Conservation (phyloP, 2,113 vertebrate genomes). For the Petaurus breviceps region DNA sequence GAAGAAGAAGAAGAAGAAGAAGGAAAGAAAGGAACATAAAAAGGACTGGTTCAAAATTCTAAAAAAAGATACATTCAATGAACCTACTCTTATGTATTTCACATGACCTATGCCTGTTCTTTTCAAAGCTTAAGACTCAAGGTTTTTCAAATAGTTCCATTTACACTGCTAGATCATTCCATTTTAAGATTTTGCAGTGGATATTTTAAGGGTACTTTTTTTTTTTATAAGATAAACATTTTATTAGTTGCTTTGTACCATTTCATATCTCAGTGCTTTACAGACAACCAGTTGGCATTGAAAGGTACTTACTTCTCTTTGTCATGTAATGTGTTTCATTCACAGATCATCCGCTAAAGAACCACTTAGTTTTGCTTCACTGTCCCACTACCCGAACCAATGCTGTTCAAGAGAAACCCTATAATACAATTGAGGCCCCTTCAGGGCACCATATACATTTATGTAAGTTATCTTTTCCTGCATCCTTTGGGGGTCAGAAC, state of each 20-base stretch:
- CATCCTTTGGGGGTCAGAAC: constrained; percentile 82
- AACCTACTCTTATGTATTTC: not conserved
- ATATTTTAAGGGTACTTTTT: constrained; percentile 46
- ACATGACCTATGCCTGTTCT: not conserved
- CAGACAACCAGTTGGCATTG: not conserved
- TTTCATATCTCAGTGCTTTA: constrained; percentile 54
- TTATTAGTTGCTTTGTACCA: constrained; percentile 54
- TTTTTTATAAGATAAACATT: constrained; percentile 68
- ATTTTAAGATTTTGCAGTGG: constrained; percentile 1
- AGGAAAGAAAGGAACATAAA: constrained; percentile 38
- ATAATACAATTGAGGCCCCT: constrained; percentile 77
- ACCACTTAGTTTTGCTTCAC: constrained; percentile 73
- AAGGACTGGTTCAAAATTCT: constrained; percentile 4
- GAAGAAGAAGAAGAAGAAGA: too few species aligned
- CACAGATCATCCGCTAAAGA: constrained; percentile 66
- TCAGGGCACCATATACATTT: constrained; percentile 81
- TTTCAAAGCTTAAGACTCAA: constrained; percentile 6
- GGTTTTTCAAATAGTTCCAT: not conserved
- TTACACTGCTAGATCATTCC: not conserved
- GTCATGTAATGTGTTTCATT: constrained; percentile 46
- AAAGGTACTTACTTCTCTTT: constrained; percentile 59
- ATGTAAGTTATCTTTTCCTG: constrained; percentile 81
- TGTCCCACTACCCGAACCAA: constrained; percentile 73
- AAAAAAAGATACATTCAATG: not conserved
- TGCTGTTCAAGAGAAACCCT: constrained; percentile 74